These are phyloP conservation scores for Morone chrysops DNA, from an alignment of 2,113 vertebrate genomes.

Conservation along the genomic window DNA sequence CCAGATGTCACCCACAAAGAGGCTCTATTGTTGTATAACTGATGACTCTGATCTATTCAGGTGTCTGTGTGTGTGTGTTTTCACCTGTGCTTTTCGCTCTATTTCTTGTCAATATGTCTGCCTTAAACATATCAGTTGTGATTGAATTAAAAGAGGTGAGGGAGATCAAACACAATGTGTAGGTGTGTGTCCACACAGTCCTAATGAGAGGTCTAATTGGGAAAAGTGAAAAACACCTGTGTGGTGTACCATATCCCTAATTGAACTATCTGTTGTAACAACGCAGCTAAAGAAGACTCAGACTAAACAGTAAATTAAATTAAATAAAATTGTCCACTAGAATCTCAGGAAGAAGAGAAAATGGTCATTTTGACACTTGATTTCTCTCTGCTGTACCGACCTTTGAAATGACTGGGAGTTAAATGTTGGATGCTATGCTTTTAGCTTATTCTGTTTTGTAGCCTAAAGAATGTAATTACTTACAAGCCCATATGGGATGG, in stretches of 20 bases:
- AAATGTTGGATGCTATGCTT: no score
- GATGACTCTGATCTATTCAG: not conserved
- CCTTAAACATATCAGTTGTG: not conserved
- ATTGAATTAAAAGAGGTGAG: not conserved
- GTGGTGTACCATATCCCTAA: not conserved
- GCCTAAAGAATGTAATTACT: no score
- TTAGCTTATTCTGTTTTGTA: no score
- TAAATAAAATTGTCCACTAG: no score
- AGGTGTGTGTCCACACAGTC: not conserved
- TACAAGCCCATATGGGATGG: no score
- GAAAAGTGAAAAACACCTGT: not conserved
- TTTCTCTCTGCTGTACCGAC: no score
- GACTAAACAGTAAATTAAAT: not conserved
- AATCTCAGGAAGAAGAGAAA: no score
- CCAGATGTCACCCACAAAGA: not conserved
- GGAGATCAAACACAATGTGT: not conserved
- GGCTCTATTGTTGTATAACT: not conserved
- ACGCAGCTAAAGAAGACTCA: not conserved
- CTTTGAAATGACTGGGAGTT: no score
- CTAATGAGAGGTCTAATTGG: constrained; percentile 27
- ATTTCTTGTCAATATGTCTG: not conserved
- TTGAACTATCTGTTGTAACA: not conserved
- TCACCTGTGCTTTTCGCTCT: not conserved
- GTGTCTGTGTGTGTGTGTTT: not conserved
- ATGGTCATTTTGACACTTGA: no score